Evolutionary conservation across 2,113 vertebrate genomes (phyloP).

Genomic region (Ochotona princeps): DNA sequence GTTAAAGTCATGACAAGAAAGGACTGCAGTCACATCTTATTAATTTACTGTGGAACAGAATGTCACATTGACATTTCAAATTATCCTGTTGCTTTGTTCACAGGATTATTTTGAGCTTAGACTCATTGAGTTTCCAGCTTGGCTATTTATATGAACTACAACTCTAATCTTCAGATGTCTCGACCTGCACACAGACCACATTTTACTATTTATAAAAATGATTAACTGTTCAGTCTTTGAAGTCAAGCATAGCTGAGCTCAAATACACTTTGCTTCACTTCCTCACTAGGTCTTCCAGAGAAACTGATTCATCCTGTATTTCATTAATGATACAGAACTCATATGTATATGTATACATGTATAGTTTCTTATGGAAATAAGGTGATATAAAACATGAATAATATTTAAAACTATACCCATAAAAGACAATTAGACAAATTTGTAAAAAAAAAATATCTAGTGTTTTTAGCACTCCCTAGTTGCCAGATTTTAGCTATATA

Average conservation of each 20-base stretch:
- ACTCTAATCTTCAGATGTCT: slow-evolving; percentile 71
- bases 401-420: background rate
- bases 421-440: slow-evolving; percentile 39
- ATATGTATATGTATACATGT: background rate
- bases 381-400: slow-evolving; percentile 5
- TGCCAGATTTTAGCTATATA: background rate
- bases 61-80: slow-evolving; percentile 90
- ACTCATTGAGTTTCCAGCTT: slow-evolving; percentile 75
- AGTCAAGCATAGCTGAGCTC: background rate
- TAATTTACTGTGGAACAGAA: slow-evolving; percentile 86
- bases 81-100: slow-evolving; percentile 82
- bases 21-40: slow-evolving; percentile 86
- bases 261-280: background rate
- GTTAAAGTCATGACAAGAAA: slow-evolving; percentile 82
- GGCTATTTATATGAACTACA: slow-evolving; percentile 77
- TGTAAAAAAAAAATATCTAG: background rate
- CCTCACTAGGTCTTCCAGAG: background rate
- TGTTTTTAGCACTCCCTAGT: background rate
- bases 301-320: slow-evolving; percentile 45
- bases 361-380: background rate
- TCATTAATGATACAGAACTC: slow-evolving; percentile 37
- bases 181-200: slow-evolving; percentile 33
- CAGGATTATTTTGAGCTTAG: slow-evolving; percentile 83
- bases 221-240: slow-evolving; percentile 49
- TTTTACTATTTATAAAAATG: slow-evolving; percentile 74